phyloP scores from a whole-genome alignment of 2,113 vertebrate genomes.

The Bujurquina vittata region DNA sequence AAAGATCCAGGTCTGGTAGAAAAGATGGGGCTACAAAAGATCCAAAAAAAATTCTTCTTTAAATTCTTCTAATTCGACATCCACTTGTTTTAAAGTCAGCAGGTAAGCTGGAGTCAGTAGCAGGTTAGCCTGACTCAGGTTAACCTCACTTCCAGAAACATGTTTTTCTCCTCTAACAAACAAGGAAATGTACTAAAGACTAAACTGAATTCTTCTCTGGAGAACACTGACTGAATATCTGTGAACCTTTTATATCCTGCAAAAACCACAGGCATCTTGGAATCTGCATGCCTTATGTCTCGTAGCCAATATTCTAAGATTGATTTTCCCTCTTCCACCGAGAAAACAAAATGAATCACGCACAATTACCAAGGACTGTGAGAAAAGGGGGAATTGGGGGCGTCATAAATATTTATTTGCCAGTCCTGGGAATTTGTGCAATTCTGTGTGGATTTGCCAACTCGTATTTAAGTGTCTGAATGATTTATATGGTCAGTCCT shows the following conservation, averaged over 20 bases:
- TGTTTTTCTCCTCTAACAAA: constrained; percentile 19
- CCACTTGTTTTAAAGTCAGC: background rate
- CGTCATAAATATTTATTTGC: constrained; percentile 85
- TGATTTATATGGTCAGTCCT: constrained; percentile 79
- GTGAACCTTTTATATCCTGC: constrained; percentile 49
- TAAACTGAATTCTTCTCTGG: constrained; percentile 44
- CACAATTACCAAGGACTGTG: constrained; percentile 78
- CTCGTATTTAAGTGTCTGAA: constrained; percentile 83
- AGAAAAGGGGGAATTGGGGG: constrained; percentile 66
- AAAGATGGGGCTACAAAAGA: background rate
- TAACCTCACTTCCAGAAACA: constrained; percentile 31
- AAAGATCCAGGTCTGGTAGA: background rate
- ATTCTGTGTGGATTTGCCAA: constrained; percentile 78
- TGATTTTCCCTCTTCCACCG: constrained; percentile 76
- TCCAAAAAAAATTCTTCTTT: background rate
- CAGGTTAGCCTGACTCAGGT: background rate
- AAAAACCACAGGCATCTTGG: constrained; percentile 49
- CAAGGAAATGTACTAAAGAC: constrained; percentile 38
- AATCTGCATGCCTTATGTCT: constrained; percentile 72
- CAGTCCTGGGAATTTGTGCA: constrained; percentile 74
- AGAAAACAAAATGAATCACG: constrained; percentile 81
- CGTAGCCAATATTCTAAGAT: constrained; percentile 74
- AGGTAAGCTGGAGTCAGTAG: background rate
- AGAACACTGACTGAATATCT: constrained; percentile 46
- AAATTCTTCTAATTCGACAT: background rate